Base-by-base conservation (phyloP, 2,113 vertebrate genomes). In the Delphinapterus leucas region DNA sequence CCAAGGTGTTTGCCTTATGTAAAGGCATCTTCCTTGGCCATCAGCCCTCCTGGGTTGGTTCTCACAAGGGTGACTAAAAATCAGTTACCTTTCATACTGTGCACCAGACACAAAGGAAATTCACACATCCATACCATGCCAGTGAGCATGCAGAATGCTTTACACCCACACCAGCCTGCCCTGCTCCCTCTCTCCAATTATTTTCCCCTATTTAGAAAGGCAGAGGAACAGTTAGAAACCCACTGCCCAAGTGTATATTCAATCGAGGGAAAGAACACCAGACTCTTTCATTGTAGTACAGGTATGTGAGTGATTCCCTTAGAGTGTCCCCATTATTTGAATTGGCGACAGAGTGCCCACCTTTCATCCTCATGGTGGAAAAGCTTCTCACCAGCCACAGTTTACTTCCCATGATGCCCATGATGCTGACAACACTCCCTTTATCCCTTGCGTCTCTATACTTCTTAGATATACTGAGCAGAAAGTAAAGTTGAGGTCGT, bases 351-450 rank as follows among this genome's bases (percentile, higher is more conserved):
- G 17, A 53, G 4, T n/a, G 6, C 12, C 9, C 9, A 68, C 20
- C 14, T 92, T 44, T 82, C 25, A 53, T 28, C 17, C 38, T 49
- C 21, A 31, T 2, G 4, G 25, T 58, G 28, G 12, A 13, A 73
- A 28, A 10, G 1, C 4, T 4, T 71, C 65, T 74, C 25, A 60
- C 6, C 6, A n/a, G 1, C 12, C 3, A 31, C 20, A 41, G 3
- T 15, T 70, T 28, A 33, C 25, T 81, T 73, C n/a, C 60, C 23
- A 33, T 0, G 0, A 67, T 8, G 10, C 3, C 5, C 47, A 1
- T 84, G 53, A 63, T 25, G 15, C 14, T 12, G 18, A 33, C 36
- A 63, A 26, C 6, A 82, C 5, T n/a, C 28, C 5, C 1, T 85
- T 36, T 67, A 20, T 55, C 21, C 92, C 58, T 65, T 63, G 2